Percentiles rank a stretch among this genome's conserved stretches.
Conservation (phyloP, 2,797 vertebrate species). For the Hafferia zeledoni region DNA sequence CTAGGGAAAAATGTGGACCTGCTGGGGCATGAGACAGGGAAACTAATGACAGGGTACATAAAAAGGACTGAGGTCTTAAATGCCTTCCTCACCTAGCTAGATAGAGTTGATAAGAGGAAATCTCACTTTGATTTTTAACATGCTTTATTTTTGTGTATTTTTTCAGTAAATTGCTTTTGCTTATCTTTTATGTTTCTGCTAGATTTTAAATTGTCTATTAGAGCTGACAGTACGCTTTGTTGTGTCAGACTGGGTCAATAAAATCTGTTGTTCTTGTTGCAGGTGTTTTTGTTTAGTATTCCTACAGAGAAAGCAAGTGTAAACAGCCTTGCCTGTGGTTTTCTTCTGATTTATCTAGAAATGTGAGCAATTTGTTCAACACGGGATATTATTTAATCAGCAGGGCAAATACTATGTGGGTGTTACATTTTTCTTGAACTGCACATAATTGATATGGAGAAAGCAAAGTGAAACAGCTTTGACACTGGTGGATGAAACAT, state of each 20-base stretch:
- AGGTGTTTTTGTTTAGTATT: conserved; percentile 58
- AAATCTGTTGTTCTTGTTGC: conserved; percentile 38
- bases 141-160: neutral
- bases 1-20: neutral
- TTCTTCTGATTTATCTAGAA: conserved; percentile 56
- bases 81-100: neutral
- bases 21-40: neutral
- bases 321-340: conserved; percentile 54
- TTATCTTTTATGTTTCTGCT: neutral
- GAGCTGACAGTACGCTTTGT: neutral
- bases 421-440: conserved; percentile 40
- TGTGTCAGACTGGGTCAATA: conserved; percentile 35
- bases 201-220: conserved; percentile 29
- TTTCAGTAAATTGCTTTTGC: neutral
- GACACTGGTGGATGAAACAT: neutral
- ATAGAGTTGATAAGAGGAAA: neutral
- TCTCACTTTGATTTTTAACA: neutral
- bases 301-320: conserved; percentile 38
- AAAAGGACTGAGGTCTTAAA: neutral
- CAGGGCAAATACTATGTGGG: conserved; percentile 45
- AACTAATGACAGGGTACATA: fast-evolving
- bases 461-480: conserved; percentile 19
- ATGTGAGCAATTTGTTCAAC: conserved; percentile 60
- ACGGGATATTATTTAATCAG: conserved; percentile 64
- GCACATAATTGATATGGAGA: conserved; percentile 1